phyloP scores from a whole-genome alignment of 1,140 invertebrate species.

The Aporrectodea caliginosa region DNA sequence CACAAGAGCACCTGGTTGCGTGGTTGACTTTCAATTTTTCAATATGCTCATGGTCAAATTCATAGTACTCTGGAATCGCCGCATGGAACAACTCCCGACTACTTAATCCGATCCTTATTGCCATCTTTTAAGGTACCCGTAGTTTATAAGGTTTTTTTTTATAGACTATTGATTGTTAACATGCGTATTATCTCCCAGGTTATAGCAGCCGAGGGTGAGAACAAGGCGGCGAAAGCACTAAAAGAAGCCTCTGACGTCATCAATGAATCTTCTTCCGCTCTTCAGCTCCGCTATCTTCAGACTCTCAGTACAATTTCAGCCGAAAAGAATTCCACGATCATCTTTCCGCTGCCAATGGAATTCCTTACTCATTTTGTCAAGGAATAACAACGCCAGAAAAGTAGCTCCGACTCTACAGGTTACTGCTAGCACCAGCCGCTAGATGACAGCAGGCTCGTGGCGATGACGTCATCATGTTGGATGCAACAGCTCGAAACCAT shows the following conservation, averaged over 20 bases:
- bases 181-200: too few relatives aligned
- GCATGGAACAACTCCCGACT: too few relatives aligned
- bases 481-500: background rate
- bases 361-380: constrained; percentile 61
- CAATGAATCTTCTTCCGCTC: constrained; percentile 75
- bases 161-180: too few relatives aligned
- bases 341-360: constrained; percentile 92
- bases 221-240: constrained; percentile 72
- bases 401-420: too few relatives aligned
- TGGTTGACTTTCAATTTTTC: too few relatives aligned
- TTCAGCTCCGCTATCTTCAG: constrained; percentile 65
- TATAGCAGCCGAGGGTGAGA: constrained; percentile 56
- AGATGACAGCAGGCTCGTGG: constrained; percentile 5
- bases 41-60: too few relatives aligned
- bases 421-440: too few relatives aligned
- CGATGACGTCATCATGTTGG: background rate
- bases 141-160: too few relatives aligned
- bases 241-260: constrained; percentile 88
- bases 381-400: constrained; percentile 53
- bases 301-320: constrained; percentile 85
- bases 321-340: constrained; percentile 96
- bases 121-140: too few relatives aligned
- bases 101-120: too few relatives aligned
- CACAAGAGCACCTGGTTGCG: too few relatives aligned
- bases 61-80: too few relatives aligned